Evolutionary conservation across 2,797 vertebrate genomes (phyloP), one percentile per base, ranked within the genome.

Genomic region (Steatocranus sp.): DNA sequence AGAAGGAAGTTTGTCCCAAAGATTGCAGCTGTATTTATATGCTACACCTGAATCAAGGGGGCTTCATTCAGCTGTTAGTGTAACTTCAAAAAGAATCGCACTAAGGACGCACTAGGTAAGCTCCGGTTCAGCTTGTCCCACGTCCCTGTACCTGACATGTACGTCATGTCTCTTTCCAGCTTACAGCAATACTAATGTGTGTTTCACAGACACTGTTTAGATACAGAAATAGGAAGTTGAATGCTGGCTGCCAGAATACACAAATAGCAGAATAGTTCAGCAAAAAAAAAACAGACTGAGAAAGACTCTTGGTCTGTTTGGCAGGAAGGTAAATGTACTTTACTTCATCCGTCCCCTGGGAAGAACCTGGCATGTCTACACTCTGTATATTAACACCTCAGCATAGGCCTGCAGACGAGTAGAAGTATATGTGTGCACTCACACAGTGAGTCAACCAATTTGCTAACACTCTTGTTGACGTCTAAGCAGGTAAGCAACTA

Each of bases 371-470:
- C 86, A 90, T 79, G 73, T 56, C 85, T 73, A 68, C 78, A 56
- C 27, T 86, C 75, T 88, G 51, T 56, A 86, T 86, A 92, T 89
- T 89, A 92, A 90, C 87, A 88, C 90, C 87, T 88, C 76, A 41
- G 79, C 79, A 83, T 17, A 70, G 63, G 66, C 75, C 81, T 81
- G 30, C 81, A 79, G 82, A 23, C 63, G 12, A 76, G 63, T 48
- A 63, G 12, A 68, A 85, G 12, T 2, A 63, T 8, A 63, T 46
- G 8, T 73, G 81, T 43, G 27, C 58, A 58, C 54, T 61, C 78
- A 84, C 58, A 49, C 32, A 49, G 12, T 66, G 30, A 68, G 10
- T 23, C 48, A 66, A 79, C 27, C 81, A 80, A 68, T 79, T 76
- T 49, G 80, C 68, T 61, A 56, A 85, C 82, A 76, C 63, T 61